These are phyloP conservation scores for Phrynosoma platyrhinos DNA, from an alignment of 2,113 vertebrate species.

Conservation along the genomic window DNA sequence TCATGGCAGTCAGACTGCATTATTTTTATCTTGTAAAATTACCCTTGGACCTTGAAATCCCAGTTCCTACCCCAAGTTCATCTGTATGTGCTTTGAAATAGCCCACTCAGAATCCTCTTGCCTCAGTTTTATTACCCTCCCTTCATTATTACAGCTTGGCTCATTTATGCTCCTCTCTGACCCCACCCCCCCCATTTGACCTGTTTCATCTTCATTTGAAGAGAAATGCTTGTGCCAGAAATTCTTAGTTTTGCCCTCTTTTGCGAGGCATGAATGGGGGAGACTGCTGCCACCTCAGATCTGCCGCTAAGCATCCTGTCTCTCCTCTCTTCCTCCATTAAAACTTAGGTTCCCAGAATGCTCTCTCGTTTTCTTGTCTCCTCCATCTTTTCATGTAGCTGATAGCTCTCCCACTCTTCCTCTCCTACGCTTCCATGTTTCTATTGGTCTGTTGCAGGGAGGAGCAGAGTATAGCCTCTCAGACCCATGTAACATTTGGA, in stretches of 20 bases:
- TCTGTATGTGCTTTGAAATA: neutral
- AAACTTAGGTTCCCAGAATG: neutral
- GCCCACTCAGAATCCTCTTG: no score
- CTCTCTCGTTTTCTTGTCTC: neutral
- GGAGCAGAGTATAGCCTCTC: no score
- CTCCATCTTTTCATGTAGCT: neutral
- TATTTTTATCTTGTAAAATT: no score
- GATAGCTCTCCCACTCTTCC: neutral
- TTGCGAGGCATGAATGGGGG: neutral
- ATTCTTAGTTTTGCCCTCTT: neutral
- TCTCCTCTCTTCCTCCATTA: no score
- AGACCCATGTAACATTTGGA: no score
- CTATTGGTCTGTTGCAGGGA: neutral
- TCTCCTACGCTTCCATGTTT: neutral
- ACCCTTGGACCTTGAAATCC: neutral
- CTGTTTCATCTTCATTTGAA: neutral
- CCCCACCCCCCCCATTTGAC: neutral
- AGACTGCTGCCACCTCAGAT: no score
- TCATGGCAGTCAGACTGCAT: no score
- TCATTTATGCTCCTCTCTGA: neutral
- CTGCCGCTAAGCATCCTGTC: neutral
- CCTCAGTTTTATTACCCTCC: neutral
- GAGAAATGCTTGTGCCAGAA: neutral
- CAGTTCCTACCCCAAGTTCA: neutral
- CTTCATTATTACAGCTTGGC: neutral